Conservation (phyloP, 2,888 invertebrate genomes). For the Agriopis leucophaearia region DNA sequence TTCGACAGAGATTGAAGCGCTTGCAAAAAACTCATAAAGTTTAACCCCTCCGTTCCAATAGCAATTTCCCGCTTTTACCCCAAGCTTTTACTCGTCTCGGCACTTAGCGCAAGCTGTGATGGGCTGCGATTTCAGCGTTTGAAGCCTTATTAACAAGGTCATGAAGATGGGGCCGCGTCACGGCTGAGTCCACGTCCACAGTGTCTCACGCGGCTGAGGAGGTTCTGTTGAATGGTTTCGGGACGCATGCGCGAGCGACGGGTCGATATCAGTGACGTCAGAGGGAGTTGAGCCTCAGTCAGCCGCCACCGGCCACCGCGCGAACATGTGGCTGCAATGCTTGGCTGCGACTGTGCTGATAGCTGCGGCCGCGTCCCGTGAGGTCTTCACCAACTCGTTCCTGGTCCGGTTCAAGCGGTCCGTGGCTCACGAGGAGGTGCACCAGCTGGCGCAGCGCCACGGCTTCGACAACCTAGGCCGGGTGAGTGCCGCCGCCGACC, state of each 20-base stretch:
- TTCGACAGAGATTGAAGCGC: slow-evolving; percentile 1
- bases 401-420: slow-evolving; percentile 95
- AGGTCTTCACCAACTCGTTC: slow-evolving; percentile 98
- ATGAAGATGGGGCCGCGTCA: slow-evolving; percentile 35
- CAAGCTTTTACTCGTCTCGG: slow-evolving; percentile 48
- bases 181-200: slow-evolving; percentile 50
- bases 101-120: slow-evolving; percentile 47
- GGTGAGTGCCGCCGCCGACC: slow-evolving; percentile 88
- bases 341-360: slow-evolving; percentile 76
- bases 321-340: slow-evolving; percentile 82
- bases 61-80: slow-evolving; percentile 35
- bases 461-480: slow-evolving; percentile 98
- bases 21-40: slow-evolving; percentile 25
- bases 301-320: slow-evolving; percentile 75
- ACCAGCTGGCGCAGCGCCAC: slow-evolving; percentile 93
- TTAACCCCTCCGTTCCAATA: slow-evolving; percentile 24
- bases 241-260: slow-evolving; percentile 71
- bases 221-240: slow-evolving; percentile 56
- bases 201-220: slow-evolving; percentile 65
- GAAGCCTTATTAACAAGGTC: slow-evolving; percentile 50
- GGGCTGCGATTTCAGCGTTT: slow-evolving; percentile 38
- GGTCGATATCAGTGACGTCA: slow-evolving; percentile 85
- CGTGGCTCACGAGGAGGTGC: slow-evolving; percentile 91
- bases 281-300: slow-evolving; percentile 72
- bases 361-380: slow-evolving; percentile 77